Conservation (phyloP, 2,113 vertebrate species). For the Thryonomys swinderianus region DNA sequence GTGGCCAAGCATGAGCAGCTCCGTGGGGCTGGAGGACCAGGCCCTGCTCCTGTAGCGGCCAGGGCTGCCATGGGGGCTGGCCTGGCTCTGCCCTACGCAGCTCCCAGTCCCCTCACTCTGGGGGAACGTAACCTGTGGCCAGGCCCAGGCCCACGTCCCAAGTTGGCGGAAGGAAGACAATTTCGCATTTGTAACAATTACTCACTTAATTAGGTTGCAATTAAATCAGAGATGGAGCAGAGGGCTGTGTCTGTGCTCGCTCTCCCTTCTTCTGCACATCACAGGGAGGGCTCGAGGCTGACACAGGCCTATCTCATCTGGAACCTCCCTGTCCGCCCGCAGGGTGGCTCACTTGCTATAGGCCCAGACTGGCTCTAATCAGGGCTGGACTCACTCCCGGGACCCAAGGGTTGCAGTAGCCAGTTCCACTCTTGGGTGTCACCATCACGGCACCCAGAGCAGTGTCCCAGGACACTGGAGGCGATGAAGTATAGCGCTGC, state of each 20-base stretch:
- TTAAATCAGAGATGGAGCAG: slow-evolving; percentile 81
- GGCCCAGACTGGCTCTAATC: not conserved
- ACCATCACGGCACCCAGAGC: not conserved
- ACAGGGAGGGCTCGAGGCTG: not conserved
- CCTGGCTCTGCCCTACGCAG: rapidly evolving
- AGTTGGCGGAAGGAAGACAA: slow-evolving; percentile 79
- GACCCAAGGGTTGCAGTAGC: not conserved
- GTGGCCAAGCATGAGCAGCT: not conserved
- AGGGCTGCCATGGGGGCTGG: not conserved
- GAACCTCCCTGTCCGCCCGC: not conserved
- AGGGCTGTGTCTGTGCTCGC: slow-evolving; percentile 58
- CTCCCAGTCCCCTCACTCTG: no score
- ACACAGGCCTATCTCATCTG: not conserved
- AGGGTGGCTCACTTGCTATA: not conserved
- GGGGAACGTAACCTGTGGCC: not conserved
- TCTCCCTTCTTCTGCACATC: not conserved
- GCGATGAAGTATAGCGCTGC: not conserved
- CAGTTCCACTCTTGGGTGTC: not conserved
- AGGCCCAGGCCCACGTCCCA: rapidly evolving
- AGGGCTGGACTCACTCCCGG: not conserved
- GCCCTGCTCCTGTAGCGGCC: not conserved
- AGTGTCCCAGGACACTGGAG: not conserved
- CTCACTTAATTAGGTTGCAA: slow-evolving; percentile 88
- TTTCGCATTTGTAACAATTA: slow-evolving; percentile 88
- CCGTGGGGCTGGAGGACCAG: not conserved